Base-by-base conservation (phyloP, 1,140 invertebrate species). In the Drosophila aff. region DNA sequence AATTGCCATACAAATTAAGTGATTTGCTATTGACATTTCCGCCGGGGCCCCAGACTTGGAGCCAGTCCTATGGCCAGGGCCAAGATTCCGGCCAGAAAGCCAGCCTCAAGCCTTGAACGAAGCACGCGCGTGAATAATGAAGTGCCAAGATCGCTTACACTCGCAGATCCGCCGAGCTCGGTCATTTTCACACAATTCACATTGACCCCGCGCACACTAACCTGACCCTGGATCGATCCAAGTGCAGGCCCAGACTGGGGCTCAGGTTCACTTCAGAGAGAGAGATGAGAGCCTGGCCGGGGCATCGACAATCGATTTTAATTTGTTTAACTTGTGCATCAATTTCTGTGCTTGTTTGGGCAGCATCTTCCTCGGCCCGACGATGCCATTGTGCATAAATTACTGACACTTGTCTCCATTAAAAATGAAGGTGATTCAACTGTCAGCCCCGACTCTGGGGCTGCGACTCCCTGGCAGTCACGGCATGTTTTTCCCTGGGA, bases 1-100 rank as follows among this genome's bases (percentile, higher is more conserved):
- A 91, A 91, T 91, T 91, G 89, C 72, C 62, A 80, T 71, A 91
- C 89, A 91, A 91, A 91, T 91, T 91, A 91, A 91, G 89, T 91
- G 89, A 91, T 91, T 91, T 91, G 89, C 89, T 91, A 91, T 91
- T 91, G 89, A 91, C 89, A 91, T 91, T 91, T 85, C 89, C 89
- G 79, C 81, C 63, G 60, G 52, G 76, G 44, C 36, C 43, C 26
- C 23, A 36, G 36, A 61, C 66, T 23, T 31, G 15, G 18, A 73
- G 69, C 36, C 69, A 59, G 60, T 55, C 72, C 60, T 50, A 49
- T 62, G 43, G 16, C 63, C 58, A 52, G 75, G 36, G 31, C 57
- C 62, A 44, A 76, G 58, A 53, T 53, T 65, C 23, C 47, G 49
- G 18, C 23, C 47, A 60, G 18, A 46, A 13, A 46, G 75, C 60